Percentiles rank a stretch among this genome's conserved stretches.
phyloP scores from a whole-genome alignment of 2,888 invertebrate species.

The Tenthredo livida region DNA sequence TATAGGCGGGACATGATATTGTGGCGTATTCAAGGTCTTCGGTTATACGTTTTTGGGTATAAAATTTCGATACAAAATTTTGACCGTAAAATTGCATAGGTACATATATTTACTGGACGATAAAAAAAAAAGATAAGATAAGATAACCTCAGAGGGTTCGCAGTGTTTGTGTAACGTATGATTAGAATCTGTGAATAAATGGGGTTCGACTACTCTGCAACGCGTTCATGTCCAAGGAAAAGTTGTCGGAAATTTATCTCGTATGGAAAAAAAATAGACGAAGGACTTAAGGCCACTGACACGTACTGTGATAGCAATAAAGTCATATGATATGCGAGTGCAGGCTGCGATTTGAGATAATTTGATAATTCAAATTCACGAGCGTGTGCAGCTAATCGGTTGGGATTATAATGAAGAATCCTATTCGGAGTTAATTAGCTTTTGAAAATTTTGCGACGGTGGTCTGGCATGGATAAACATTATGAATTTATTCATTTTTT shows the following conservation, averaged over 20 bases:
- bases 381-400: not conserved
- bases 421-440: not conserved
- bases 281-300: not conserved
- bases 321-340: not conserved
- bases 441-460: not conserved
- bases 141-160: not conserved
- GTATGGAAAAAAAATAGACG: not conserved
- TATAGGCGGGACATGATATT: not conserved
- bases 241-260: not conserved
- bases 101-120: not conserved
- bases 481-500: not conserved
- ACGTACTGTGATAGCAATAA: not conserved
- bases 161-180: not conserved
- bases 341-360: not conserved
- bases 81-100: not conserved
- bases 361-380: conserved; percentile 6
- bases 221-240: not conserved
- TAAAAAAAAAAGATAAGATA: not conserved
- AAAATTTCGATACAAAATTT: not conserved
- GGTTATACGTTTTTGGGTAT: not conserved
- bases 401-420: not conserved
- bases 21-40: not conserved
- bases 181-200: not conserved
- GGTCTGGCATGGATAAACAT: not conserved
- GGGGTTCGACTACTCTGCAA: not conserved